A percentile compares a stretch with the other conserved stretches of the same genome.
Evolutionary conservation across 2,888 invertebrate genomes (phyloP).

Genomic region (Cryptocheilus praepositus): DNA sequence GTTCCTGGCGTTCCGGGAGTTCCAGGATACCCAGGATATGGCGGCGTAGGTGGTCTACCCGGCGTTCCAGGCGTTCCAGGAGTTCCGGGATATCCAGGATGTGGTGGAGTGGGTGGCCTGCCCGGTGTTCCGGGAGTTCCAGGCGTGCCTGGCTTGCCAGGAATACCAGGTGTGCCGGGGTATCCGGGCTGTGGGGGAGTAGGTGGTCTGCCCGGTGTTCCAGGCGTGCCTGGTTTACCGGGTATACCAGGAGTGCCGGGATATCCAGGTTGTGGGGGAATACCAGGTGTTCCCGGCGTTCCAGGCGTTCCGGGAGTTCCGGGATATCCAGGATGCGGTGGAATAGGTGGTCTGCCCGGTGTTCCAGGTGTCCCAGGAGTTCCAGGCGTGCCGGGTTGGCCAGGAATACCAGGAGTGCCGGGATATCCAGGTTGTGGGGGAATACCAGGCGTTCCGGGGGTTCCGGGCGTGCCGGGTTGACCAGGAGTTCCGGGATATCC

Average conservation of each 20-base stretch:
- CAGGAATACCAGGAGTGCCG: constrained; percentile 37
- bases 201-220: no score
- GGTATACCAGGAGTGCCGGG: no score
- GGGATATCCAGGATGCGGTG: no score
- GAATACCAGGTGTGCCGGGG: no score
- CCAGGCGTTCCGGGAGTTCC: no score
- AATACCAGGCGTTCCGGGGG: constrained; percentile 27
- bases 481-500: no score
- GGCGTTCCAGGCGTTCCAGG: constrained; percentile 45
- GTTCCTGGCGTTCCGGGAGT: constrained; percentile 47
- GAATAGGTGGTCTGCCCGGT: no score
- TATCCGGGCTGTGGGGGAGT: no score
- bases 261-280: no score
- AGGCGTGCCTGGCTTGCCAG: no score
- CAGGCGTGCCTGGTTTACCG: no score
- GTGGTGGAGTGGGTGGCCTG: constrained; percentile 36
- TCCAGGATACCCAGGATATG: constrained; percentile 46
- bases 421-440: constrained; percentile 52
- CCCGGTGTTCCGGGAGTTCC: constrained; percentile 61
- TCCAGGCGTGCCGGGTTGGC: constrained; percentile 61
- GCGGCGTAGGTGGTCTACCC: constrained; percentile 47
- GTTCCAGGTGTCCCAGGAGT: constrained; percentile 40
- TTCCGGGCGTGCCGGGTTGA: constrained; percentile 40
- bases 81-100: constrained; percentile 26
- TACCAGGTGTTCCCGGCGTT: no score